Conservation (phyloP, 2,888 invertebrate species). For the Brachypalpus laphriformis region DNA sequence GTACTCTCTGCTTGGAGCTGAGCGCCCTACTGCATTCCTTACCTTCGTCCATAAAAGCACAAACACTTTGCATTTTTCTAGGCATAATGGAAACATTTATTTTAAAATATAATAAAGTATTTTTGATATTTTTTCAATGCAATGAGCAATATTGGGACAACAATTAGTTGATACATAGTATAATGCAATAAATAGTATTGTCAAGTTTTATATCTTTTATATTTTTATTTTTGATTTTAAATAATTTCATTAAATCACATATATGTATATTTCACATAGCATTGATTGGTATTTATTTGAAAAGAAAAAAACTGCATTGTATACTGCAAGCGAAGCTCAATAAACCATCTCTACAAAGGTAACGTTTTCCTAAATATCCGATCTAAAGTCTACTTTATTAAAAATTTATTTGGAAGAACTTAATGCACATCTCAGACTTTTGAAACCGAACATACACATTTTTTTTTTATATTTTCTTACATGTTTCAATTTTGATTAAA, state of each 20-base stretch:
- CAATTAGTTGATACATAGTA: constrained; percentile 16
- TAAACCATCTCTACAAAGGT: not conserved
- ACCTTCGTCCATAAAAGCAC: not conserved
- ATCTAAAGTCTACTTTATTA: not conserved
- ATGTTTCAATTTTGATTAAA: not conserved
- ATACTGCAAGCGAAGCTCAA: constrained; percentile 25
- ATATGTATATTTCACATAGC: constrained; percentile 5
- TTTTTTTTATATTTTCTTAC: not conserved
- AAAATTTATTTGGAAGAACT: constrained; percentile 55
- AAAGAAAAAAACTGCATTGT: not conserved
- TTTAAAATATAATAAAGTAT: constrained; percentile 32
- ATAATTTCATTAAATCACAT: constrained; percentile 1
- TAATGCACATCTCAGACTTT: constrained; percentile 68
- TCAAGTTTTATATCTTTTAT: constrained; percentile 39
- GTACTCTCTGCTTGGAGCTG: no score
- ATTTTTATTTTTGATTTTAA: constrained; percentile 2
- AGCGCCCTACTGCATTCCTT: not conserved
- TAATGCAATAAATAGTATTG: constrained; percentile 59
- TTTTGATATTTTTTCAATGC: constrained; percentile 7
- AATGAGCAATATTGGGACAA: constrained; percentile 33
- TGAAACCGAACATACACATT: constrained; percentile 43
- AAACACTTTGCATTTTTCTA: not conserved
- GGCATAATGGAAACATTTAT: constrained; percentile 53
- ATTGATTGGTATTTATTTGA: constrained; percentile 3
- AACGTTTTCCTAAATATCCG: not conserved